phyloP scores from a whole-genome alignment of 2,113 vertebrate genomes.

The Astatoreochromis straeleni region DNA sequence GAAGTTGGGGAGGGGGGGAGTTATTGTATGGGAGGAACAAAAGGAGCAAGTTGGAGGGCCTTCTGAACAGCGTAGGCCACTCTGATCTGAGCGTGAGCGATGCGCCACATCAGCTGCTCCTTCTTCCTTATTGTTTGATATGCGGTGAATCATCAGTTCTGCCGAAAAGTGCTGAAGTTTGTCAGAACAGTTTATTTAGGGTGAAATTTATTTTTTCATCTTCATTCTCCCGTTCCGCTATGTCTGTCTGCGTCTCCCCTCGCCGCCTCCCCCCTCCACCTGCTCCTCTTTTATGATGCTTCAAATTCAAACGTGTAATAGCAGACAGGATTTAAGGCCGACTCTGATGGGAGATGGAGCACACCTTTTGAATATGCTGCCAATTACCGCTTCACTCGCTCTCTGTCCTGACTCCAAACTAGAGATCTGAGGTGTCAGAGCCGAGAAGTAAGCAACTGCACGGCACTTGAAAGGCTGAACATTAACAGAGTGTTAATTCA shows the following conservation, averaged over 20 bases:
- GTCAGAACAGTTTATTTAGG: conserved; percentile 38
- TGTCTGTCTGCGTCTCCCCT: not conserved
- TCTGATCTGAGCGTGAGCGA: conserved; percentile 1
- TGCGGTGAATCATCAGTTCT: not conserved
- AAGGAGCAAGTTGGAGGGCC: not conserved
- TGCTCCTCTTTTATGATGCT: conserved; percentile 3
- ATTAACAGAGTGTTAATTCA: conserved; percentile 3
- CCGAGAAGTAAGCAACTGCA: not conserved
- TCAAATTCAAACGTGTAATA: conserved; percentile 4
- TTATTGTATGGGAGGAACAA: not conserved
- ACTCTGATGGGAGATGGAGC: conserved; percentile 22
- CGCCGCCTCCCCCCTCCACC: not conserved
- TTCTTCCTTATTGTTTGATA: conserved; percentile 4
- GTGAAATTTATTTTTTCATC: conserved; percentile 3
- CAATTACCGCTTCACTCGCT: conserved; percentile 34
- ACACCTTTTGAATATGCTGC: conserved; percentile 39
- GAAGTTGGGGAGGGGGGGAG: not conserved
- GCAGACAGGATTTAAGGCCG: conserved; percentile 10
- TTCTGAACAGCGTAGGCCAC: not conserved
- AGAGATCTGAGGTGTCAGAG: conserved; percentile 22
- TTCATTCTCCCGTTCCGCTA: not conserved
- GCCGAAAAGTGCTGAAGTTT: conserved; percentile 18
- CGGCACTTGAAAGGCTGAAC: conserved; percentile 5
- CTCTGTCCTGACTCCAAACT: conserved; percentile 38
- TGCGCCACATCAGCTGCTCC: conserved; percentile 5